Conservation (phyloP, 2,113 vertebrate genomes). For the Nyctereutes procyonoides region DNA sequence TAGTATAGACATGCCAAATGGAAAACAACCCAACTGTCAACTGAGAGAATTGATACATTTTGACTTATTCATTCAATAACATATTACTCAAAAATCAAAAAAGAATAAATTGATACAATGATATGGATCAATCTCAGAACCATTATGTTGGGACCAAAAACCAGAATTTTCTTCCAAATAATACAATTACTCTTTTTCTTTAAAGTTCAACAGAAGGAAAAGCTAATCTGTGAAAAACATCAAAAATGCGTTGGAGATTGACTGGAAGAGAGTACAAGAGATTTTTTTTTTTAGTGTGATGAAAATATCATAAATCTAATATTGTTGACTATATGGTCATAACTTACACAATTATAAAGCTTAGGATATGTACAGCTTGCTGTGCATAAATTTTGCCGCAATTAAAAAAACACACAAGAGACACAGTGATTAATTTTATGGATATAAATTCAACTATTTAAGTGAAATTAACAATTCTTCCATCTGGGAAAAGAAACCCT, state of each 20-base stretch:
- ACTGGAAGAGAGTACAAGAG: background rate
- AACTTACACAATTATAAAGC: background rate
- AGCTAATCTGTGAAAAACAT: background rate
- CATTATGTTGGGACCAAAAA: background rate
- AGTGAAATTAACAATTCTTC: conserved; percentile 24
- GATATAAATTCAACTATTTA: background rate
- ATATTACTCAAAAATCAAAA: background rate
- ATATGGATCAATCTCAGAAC: background rate
- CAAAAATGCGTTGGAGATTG: background rate
- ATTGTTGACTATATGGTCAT: background rate
- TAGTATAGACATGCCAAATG: background rate
- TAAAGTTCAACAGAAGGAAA: background rate
- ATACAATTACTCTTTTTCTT: background rate
- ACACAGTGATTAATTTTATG: background rate
- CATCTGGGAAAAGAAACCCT: background rate
- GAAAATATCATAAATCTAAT: background rate
- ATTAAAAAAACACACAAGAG: background rate
- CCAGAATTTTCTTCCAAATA: background rate
- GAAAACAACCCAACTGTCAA: background rate
- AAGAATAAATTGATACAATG: background rate
- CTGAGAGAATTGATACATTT: background rate
- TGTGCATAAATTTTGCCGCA: background rate
- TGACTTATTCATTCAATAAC: background rate
- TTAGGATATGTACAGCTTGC: background rate
- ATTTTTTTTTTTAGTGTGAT: background rate